Conservation (phyloP, 2,888 invertebrate genomes). For the Plebejus anna region DNA sequence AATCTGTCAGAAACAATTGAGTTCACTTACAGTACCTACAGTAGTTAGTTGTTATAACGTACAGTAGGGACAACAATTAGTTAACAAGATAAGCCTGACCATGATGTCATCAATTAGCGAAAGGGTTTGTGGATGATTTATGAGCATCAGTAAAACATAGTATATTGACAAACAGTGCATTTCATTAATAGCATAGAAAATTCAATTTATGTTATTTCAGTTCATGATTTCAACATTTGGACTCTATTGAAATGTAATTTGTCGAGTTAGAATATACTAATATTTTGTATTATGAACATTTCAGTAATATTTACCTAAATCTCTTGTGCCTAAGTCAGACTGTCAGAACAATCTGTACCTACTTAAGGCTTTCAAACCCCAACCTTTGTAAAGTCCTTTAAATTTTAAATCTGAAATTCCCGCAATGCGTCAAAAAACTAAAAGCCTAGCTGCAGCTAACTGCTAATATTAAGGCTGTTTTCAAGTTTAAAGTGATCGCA, state of each 20-base stretch:
- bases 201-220: background rate
- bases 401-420: background rate
- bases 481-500: slow-evolving; percentile 37
- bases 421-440: slow-evolving; percentile 26
- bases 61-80: slow-evolving; percentile 17
- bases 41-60: slow-evolving; percentile 26
- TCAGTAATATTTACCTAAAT: too few species aligned
- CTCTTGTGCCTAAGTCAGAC: background rate
- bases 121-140: slow-evolving; percentile 13
- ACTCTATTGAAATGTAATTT: background rate
- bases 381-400: background rate
- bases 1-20: slow-evolving; percentile 33
- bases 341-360: background rate
- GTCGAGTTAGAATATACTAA: background rate
- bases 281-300: too few species aligned
- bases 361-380: background rate
- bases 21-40: slow-evolving; percentile 32
- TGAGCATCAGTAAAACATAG: background rate
- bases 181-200: background rate
- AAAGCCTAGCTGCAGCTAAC: background rate
- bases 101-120: slow-evolving; percentile 27
- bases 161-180: background rate
- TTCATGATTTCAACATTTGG: background rate
- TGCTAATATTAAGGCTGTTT: slow-evolving; percentile 25
- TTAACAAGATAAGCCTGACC: slow-evolving; percentile 25